A percentile compares a stretch with the other conserved stretches of the same genome.
Conservation (phyloP, 2,797 vertebrate genomes). For the Tiaroga cobitis region DNA sequence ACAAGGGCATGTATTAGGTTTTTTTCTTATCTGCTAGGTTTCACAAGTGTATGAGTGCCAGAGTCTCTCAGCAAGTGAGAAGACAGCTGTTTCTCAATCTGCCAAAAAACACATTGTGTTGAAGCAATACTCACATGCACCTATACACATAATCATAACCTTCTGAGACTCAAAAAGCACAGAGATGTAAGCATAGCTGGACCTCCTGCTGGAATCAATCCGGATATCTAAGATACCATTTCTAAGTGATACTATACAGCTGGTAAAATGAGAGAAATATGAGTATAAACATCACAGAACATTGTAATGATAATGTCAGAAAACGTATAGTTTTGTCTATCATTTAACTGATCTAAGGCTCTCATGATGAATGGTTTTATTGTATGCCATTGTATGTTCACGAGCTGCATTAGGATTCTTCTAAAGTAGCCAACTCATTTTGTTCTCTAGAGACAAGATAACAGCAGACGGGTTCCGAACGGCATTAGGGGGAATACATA, state of each 20-base stretch:
- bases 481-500: background rate
- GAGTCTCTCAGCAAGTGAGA: slow-evolving; percentile 39
- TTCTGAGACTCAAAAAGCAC: background rate
- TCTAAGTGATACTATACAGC: background rate
- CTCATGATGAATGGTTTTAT: background rate
- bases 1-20: slow-evolving; percentile 5
- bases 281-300: background rate
- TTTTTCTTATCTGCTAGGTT: slow-evolving; percentile 29
- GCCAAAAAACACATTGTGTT: slow-evolving; percentile 2
- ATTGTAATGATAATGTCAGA: background rate
- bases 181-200: background rate
- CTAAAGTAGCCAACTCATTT: background rate
- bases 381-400: background rate
- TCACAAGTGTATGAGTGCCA: slow-evolving; percentile 36
- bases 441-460: background rate
- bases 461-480: background rate
- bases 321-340: background rate
- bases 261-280: background rate
- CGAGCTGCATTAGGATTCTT: background rate
- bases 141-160: slow-evolving; percentile 10
- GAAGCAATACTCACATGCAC: background rate
- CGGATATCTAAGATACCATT: background rate
- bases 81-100: slow-evolving; percentile 35
- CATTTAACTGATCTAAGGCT: too few species aligned
- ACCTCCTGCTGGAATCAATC: background rate